Evolutionary conservation across 2,113 vertebrate species (phyloP).

Genomic region (Labeo catla): DNA sequence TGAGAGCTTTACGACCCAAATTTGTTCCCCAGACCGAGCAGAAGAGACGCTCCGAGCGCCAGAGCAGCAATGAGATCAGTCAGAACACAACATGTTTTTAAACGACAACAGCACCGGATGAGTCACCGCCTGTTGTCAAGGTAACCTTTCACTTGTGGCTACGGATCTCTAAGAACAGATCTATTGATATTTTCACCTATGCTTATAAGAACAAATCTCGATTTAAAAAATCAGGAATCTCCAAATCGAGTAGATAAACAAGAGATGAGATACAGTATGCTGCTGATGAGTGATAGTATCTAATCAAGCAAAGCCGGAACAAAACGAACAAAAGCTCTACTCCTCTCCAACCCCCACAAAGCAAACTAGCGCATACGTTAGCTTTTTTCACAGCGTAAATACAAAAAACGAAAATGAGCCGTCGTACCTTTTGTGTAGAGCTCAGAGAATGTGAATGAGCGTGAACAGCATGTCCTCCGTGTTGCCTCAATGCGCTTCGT

Average conservation of each 20-base stretch:
- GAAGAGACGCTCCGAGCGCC: conserved; percentile 5
- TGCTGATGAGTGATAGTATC: background rate
- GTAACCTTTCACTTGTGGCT: conserved; percentile 69
- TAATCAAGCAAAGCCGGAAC: background rate
- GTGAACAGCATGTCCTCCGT: conserved; percentile 71
- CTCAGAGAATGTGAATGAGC: conserved; percentile 70
- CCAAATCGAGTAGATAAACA: background rate
- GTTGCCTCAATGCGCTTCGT: conserved; percentile 59
- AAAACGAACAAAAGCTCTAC: background rate
- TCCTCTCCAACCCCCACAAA: background rate
- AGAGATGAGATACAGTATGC: background rate
- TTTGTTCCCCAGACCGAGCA: background rate
- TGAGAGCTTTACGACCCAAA: background rate
- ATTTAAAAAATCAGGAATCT: background rate
- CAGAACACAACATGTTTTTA: conserved; percentile 57
- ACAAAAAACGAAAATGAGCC: background rate
- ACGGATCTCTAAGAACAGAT: conserved; percentile 27
- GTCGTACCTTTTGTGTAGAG: conserved; percentile 79
- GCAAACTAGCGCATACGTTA: background rate
- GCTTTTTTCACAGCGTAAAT: background rate
- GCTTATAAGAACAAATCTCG: background rate
- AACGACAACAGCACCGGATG: conserved; percentile 67
- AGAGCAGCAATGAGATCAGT: conserved; percentile 48
- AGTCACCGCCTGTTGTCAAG: conserved; percentile 77
- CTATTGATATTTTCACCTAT: background rate